Evolutionary conservation across 2,797 vertebrate genomes (phyloP), one percentile per base, ranked within the genome.

Genomic region (Ibycter americanus): DNA sequence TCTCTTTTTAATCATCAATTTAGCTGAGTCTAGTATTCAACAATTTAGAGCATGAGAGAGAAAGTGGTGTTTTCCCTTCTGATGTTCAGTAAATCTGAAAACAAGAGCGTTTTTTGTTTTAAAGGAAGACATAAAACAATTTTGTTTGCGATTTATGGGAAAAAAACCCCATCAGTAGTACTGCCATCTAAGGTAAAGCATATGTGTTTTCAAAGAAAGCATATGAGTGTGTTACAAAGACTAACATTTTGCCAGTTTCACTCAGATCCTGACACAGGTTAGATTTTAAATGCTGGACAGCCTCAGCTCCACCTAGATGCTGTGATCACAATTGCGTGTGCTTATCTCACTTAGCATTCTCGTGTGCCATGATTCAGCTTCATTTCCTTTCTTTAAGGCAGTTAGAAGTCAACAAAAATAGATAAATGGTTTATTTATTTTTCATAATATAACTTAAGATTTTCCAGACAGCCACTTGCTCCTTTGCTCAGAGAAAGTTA

Each of bases 181-280:
- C 17, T 91, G 44, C 63, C 67, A 87, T 67, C 71, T 80, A 92
- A 95, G 83, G 93, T 84, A 87, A 96, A 93, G 21, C 42, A 85
- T 25, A 61, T 12, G 49, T 2, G 25, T 63, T 97, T 96, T 93
- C 52, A 89, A 94, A 95, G 77, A 40, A 82, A 79, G 51, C 49
- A 66, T 19, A 1, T 36, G 63, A 81, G 22, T 18, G 52, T 77
- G 40, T 85, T 91, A 73, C 29, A 77, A 80, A 83, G 47, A 32
- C 38, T 51, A 85, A 34, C 9, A 49, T 83, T 84, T 90, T 88
- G 62, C 47, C 54, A 89, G 62, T 71, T 81, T 91, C 79, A 55
- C 36, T 73, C 27, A 66, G 83, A 47, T 87, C 78, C 81, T 61
- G 26, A 65, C 15, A 44, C 38, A 76, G 47, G 38, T 68, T 47